Conservation (phyloP, 2,888 invertebrate genomes). For the Andrena bucephala region DNA sequence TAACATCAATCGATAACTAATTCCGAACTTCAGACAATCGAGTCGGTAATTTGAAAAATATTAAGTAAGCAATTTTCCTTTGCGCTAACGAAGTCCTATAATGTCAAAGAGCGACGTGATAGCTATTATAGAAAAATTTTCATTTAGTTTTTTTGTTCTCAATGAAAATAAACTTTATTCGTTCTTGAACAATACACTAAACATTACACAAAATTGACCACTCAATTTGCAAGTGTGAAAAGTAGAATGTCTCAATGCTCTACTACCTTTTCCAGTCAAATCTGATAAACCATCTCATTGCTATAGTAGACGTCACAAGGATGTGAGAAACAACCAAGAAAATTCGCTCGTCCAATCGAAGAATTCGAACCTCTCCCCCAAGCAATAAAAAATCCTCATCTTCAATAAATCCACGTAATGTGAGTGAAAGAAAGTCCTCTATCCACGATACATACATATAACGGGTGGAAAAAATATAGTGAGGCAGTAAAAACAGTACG, state of each 20-base stretch:
- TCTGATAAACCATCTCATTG: neutral
- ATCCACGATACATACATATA: neutral
- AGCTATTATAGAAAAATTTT: neutral
- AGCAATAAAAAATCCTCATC: neutral
- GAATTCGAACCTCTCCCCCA: neutral
- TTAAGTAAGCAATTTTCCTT: too few species aligned
- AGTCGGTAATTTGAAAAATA: neutral
- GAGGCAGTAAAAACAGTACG: neutral
- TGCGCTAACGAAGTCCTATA: too few species aligned
- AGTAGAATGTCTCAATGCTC: neutral
- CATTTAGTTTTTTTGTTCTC: neutral
- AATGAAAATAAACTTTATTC: neutral
- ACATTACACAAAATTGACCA: neutral
- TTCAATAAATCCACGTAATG: neutral
- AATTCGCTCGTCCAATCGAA: neutral
- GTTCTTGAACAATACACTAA: neutral
- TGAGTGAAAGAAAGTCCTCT: neutral
- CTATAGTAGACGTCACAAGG: neutral
- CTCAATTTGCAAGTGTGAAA: neutral
- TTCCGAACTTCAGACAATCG: neutral
- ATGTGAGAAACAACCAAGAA: neutral
- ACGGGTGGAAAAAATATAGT: neutral
- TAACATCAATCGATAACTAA: neutral
- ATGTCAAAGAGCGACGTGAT: neutral
- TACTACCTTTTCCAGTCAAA: neutral